Evolutionary conservation across 2,797 vertebrate genomes (phyloP), one percentile per base, ranked within the genome.

Genomic region (Gephyroberyx darwinii): DNA sequence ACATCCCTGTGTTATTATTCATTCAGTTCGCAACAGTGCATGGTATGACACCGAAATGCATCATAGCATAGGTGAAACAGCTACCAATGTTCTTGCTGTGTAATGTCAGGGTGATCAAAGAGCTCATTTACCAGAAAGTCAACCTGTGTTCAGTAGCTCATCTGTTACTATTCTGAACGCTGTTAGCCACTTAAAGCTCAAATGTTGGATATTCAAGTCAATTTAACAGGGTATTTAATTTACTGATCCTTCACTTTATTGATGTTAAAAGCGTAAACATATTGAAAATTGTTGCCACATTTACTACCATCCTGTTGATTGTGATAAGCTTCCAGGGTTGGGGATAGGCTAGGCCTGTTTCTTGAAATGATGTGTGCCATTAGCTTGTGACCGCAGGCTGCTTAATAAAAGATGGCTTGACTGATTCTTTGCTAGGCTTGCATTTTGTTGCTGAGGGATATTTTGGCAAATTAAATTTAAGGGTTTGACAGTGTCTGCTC

Each of bases 401-500:
- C 7, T 1, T 64, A 4, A 58, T 58, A 60, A 43, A 57, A 54
- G 43, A 67, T 14, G 2, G 3, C 20, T 31, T 62, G n/a, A 69
- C 45, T 41, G 22, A 30, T 31, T 33, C 0, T 5, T 8, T 26
- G 64, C 13, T 45, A 47, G 26, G 12, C 33, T n/a, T 57, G 17
- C n/a, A 35, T 52, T 20, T 77, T 48, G 60, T 71, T 37, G 50
- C 14, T 16, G 7, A 63, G 41, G 22, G 33, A 50, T 64, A 50
- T 77, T 71, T 73, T 57, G 35, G 22, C 19, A 55, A 80, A 58
- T 75, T 6, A 56, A 74, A 64, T 61, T 71, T 10, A 69, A 26
- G 5, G 26, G 61, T 74, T 67, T 66, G 77, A 86, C 68, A 72
- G 62, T 31, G 63, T 80, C 60, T 71, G 59, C 67, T 88, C 69